A percentile compares a stretch with the other conserved stretches of the same genome.
Conservation (phyloP, 2,113 vertebrate genomes). For the Gymnobelideus leadbeateri region DNA sequence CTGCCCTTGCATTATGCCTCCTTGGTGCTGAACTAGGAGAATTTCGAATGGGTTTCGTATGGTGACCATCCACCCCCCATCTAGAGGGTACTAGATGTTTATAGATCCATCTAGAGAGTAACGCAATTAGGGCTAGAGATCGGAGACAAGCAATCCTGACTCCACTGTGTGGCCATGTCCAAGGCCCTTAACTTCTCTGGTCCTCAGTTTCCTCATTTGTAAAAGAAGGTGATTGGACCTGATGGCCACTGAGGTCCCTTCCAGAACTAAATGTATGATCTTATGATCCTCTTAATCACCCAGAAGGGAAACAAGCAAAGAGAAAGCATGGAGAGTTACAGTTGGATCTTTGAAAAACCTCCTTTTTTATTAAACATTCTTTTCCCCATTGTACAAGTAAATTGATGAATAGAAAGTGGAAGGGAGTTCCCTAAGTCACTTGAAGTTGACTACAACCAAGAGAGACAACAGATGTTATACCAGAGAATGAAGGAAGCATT, state of each 20-base stretch:
- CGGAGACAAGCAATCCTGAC: background rate
- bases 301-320: background rate
- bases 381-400: background rate
- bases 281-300: background rate
- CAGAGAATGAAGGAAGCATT: background rate
- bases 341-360: background rate
- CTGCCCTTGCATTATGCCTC: slow-evolving; percentile 83
- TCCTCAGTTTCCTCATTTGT: background rate
- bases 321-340: background rate
- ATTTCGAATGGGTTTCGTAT: slow-evolving; percentile 80
- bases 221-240: background rate
- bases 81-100: slow-evolving; percentile 38
- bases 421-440: background rate
- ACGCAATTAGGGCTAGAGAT: background rate
- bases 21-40: slow-evolving; percentile 80
- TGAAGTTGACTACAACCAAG: background rate
- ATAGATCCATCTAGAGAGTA: background rate
- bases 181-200: background rate
- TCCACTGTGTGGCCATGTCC: background rate
- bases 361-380: background rate
- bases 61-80: slow-evolving; percentile 65
- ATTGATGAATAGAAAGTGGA: background rate
- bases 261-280: background rate
- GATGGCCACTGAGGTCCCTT: background rate
- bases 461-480: background rate